Evolutionary conservation across 2,888 invertebrate genomes (phyloP).

Genomic region (Entomobrya multifasciata): DNA sequence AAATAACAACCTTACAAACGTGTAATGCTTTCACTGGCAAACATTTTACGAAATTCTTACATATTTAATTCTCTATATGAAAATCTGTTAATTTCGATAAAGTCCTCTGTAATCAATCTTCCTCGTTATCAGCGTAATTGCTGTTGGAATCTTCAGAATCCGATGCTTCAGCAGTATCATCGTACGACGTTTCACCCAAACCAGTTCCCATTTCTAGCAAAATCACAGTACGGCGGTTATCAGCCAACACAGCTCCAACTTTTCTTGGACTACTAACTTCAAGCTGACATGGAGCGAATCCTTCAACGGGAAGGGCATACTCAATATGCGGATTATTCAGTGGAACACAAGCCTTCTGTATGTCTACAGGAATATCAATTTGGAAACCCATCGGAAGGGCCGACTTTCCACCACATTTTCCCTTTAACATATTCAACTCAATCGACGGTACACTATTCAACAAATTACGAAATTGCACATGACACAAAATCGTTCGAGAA

Average conservation of each 20-base stretch:
- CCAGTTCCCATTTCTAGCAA: constrained; percentile 78
- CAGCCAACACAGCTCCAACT: constrained; percentile 75
- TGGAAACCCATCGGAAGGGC: constrained; percentile 21
- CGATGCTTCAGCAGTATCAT: constrained; percentile 71
- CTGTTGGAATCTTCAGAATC: constrained; percentile 49
- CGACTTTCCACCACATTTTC: constrained; percentile 60
- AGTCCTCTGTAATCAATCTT: background rate
- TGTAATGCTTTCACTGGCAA: too few relatives aligned
- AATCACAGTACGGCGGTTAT: constrained; percentile 67
- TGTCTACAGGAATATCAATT: constrained; percentile 61
- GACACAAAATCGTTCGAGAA: constrained; percentile 69
- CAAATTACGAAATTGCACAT: constrained; percentile 61
- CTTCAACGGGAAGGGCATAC: constrained; percentile 73
- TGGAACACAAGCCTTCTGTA: constrained; percentile 66
- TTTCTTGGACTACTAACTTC: constrained; percentile 77
- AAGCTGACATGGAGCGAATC: constrained; percentile 67
- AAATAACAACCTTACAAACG: too few relatives aligned
- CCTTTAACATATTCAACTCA: constrained; percentile 41
- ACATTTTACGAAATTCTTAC: too few relatives aligned
- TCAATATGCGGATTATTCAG: constrained; percentile 54
- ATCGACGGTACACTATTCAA: constrained; percentile 18
- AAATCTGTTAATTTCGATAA: background rate
- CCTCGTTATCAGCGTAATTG: constrained; percentile 45
- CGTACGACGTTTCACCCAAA: constrained; percentile 71
- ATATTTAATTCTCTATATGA: background rate